phyloP scores from a whole-genome alignment of 2,888 invertebrate species.

The Netelia melanura region DNA sequence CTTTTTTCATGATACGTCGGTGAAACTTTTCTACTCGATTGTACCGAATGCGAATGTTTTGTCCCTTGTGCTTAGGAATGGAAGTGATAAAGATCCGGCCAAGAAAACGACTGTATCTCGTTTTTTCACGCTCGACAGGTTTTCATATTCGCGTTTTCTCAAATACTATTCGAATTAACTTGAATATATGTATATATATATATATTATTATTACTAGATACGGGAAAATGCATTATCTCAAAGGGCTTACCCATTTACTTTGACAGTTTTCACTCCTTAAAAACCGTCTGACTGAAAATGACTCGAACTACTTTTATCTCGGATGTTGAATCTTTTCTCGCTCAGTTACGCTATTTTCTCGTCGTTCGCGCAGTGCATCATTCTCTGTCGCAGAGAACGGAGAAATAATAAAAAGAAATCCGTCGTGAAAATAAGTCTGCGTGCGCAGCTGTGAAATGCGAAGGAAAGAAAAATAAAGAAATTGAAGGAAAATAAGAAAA shows the following conservation, averaged over 20 bases:
- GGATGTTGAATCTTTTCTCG: neutral
- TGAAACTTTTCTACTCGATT: slow-evolving; percentile 30
- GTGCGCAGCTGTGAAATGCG: neutral
- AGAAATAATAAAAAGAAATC: slow-evolving; percentile 6
- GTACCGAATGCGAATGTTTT: neutral
- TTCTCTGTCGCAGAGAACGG: neutral
- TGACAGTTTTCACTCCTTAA: neutral
- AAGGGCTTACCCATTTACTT: neutral
- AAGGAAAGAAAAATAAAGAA: slow-evolving; percentile 19
- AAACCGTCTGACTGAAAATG: slow-evolving; percentile 11
- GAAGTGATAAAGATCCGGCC: slow-evolving; percentile 25
- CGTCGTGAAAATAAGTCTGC: neutral
- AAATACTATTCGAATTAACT: neutral
- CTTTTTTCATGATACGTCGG: slow-evolving; percentile 34
- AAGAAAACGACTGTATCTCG: neutral
- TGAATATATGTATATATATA: neutral
- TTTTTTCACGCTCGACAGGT: slow-evolving; percentile 22
- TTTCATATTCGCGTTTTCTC: slow-evolving; percentile 3
- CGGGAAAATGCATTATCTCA: neutral
- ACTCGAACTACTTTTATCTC: slow-evolving; percentile 30
- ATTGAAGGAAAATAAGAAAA: neutral
- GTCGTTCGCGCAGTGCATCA: neutral
- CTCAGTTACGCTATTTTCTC: neutral
- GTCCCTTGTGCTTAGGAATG: slow-evolving; percentile 9
- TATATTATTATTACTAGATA: neutral